phyloP scores from a whole-genome alignment of 2,888 invertebrate species.

The Andrena marginata region DNA sequence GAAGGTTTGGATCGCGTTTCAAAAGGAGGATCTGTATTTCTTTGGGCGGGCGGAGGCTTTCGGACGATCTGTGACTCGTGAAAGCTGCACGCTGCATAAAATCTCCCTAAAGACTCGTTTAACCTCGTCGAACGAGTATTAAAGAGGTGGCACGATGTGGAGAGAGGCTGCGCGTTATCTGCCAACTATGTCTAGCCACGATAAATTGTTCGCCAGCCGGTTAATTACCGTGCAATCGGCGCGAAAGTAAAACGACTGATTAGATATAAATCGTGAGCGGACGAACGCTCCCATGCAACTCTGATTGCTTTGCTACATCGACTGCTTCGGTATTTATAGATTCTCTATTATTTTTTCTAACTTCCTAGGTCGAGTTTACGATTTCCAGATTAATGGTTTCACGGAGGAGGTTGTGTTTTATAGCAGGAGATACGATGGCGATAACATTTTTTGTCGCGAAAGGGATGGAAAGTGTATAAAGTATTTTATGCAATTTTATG shows the following conservation, averaged over 20 bases:
- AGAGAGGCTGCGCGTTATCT: conserved; percentile 41
- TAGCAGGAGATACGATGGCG: not conserved
- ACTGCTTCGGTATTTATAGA: not conserved
- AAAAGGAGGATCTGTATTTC: not conserved
- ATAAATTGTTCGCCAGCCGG: conserved; percentile 49
- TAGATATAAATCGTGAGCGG: conserved; percentile 29
- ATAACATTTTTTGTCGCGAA: not conserved
- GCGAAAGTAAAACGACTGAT: conserved; percentile 46
- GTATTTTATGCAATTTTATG: too few species aligned
- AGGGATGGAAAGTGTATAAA: not conserved
- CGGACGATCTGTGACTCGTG: not conserved
- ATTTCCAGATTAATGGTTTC: not conserved
- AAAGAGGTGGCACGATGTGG: conserved; percentile 18
- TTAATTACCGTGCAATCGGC: conserved; percentile 37
- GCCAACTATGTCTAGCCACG: conserved; percentile 17
- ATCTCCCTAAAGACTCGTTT: conserved; percentile 13
- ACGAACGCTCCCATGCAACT: not conserved
- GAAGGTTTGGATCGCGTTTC: not conserved
- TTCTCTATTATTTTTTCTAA: too few species aligned
- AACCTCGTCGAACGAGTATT: conserved; percentile 9
- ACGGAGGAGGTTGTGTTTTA: too few species aligned
- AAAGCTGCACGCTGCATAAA: conserved; percentile 18
- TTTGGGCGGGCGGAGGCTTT: not conserved
- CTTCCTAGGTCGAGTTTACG: not conserved
- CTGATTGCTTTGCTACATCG: conserved; percentile 3